Evolutionary conservation across 1,140 invertebrate genomes (phyloP), one percentile per base, ranked within the genome.

Genomic region (Physella acuta): DNA sequence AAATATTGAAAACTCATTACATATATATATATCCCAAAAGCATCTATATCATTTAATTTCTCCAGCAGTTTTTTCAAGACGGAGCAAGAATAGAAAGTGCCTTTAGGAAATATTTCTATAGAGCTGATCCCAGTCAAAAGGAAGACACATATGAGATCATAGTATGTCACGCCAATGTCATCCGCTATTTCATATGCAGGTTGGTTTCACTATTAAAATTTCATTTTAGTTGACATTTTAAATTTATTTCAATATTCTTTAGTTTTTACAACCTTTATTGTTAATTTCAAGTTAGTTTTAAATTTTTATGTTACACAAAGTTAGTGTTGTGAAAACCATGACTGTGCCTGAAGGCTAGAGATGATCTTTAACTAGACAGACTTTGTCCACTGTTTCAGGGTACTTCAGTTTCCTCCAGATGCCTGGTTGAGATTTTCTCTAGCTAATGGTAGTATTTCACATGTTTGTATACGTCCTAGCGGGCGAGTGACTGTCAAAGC

Each of bases 81-180:
- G 93, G 95, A n/a, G 90, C 94, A 0, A 87, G 97, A 72, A 99
- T 99, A 76, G 97, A 99, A 87, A 94, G 95, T 4, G 97, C 92
- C 5, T 99, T 98, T 85, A 87, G 95, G 58, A 91, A 92, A 76
- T 95, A 97, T 85, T 93, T 99, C 83, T 90, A 99, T 85, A 88
- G 98, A 67, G 96, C 97, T 26, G 86, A 89, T 60, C 88, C 90
- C 1, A 85, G 87, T 3, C 94, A 99, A 85, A 87, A 90, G 58
- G 86, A 91, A 68, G 94, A 98, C 82, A 90, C 90, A 5, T 96
- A 93, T 83, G 97, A 97, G 58, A 82, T 99, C 34, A 87, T 99
- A 55, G 95, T 99, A 4, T 99, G 96, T 74, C 97, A 99, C 87
- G 96, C 93, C 17, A 99, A 99, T 87, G 96, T 99, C 16, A 99